Percentiles rank a stretch among this genome's conserved stretches.
phyloP scores from a whole-genome alignment of 1,140 invertebrate genomes.

The Dendrolimus kikuchii region DNA sequence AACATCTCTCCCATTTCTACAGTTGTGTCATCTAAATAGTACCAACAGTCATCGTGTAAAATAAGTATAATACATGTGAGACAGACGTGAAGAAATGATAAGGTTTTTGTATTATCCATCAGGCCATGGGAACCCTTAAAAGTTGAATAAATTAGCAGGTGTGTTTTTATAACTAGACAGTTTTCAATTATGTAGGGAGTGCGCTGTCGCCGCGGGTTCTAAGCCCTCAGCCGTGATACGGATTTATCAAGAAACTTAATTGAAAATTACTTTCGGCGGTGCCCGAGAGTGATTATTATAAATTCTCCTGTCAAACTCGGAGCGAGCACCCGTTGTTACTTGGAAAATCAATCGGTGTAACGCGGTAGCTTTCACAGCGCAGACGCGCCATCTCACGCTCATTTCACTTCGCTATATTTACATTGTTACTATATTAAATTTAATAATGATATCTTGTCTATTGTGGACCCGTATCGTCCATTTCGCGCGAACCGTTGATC shows the following conservation, averaged over 20 bases:
- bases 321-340: constrained; percentile 10
- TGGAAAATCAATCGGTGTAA: constrained; percentile 28
- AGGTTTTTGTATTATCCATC: too few species aligned
- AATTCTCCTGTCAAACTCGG: constrained; percentile 41
- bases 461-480: constrained; percentile 17
- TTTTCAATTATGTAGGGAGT: constrained; percentile 42
- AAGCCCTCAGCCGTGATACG: constrained; percentile 40
- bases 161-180: too few species aligned
- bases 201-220: constrained; percentile 34
- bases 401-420: constrained; percentile 7
- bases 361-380: constrained; percentile 26
- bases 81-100: too few species aligned
- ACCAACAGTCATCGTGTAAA: too few species aligned
- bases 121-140: too few species aligned
- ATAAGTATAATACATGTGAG: too few species aligned
- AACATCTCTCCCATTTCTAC: too few species aligned
- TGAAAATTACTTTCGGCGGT: constrained; percentile 53
- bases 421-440: constrained; percentile 8
- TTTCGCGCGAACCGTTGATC: constrained; percentile 24
- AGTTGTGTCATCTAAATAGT: too few species aligned
- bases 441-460: constrained; percentile 15
- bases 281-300: constrained; percentile 32
- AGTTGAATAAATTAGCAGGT: too few species aligned
- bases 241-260: constrained; percentile 61
- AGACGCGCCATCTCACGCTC: constrained; percentile 8